phyloP scores from a whole-genome alignment of 2,888 invertebrate genomes.

The Spilarctia lutea region DNA sequence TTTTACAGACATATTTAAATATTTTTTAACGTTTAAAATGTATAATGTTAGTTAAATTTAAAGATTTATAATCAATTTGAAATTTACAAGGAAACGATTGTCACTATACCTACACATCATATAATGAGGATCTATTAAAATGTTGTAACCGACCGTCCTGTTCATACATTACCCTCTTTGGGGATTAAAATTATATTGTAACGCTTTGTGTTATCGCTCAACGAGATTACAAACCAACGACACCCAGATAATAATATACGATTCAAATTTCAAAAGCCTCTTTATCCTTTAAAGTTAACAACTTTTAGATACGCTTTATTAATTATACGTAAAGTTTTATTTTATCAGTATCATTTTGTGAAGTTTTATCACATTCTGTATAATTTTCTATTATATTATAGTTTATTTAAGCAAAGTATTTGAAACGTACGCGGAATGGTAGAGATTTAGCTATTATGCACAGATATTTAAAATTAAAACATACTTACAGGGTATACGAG shows the following conservation, averaged over 20 bases:
- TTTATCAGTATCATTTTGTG: background rate
- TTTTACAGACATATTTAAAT: background rate
- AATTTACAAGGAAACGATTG: background rate
- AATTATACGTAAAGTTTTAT: background rate
- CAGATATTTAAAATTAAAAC: no score
- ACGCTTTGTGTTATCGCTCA: constrained; percentile 32
- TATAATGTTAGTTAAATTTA: background rate
- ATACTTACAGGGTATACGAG: no score
- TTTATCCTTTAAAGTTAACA: constrained; percentile 21
- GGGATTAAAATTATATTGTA: constrained; percentile 49
- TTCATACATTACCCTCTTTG: constrained; percentile 25
- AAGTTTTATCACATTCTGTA: background rate
- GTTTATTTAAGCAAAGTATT: no score
- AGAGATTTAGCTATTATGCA: no score
- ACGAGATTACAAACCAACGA: constrained; percentile 31
- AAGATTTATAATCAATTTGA: background rate
- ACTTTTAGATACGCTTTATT: background rate
- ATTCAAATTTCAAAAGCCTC: constrained; percentile 32
- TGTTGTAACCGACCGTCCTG: background rate
- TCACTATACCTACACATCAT: background rate
- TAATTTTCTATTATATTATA: background rate
- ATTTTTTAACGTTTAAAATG: no score
- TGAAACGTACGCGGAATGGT: no score
- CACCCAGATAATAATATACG: constrained; percentile 27
- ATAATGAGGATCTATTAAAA: background rate